Evolutionary conservation across 2,113 vertebrate genomes (phyloP), one percentile per base, ranked within the genome.

Genomic region (Ivindomyrus marchei): DNA sequence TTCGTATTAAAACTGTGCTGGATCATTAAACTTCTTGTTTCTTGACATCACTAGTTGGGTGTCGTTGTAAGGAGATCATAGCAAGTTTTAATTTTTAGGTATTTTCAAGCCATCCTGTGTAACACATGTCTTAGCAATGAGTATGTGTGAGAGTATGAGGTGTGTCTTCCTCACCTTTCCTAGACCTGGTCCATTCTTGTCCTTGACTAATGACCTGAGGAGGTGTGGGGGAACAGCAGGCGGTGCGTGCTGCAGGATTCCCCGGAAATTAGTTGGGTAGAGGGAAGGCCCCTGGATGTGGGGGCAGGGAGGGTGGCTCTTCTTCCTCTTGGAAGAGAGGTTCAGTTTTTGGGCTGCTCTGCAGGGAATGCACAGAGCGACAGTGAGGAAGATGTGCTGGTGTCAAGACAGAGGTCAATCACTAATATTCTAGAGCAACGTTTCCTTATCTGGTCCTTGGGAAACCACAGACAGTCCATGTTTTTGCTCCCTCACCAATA

Each of bases 281-380:
- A 77, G 11, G 10, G 70, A 39, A 36, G 70, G 70, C 27, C 70
- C 70, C 70, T 77, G 70, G 15, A 19, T 39, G 27, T 39, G 70
- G 36, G 70, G 31, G 31, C 31, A 77, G 39, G 70, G 70, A 15
- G 70, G 36, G 27, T 77, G 70, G 31, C 70, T 31, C 70, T 77
- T 77, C 70, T 77, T 77, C 70, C 70, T 77, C 70, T 77, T 77
- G 70, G 70, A 77, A 36, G 70, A 77, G 70, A 77, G 70, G 31
- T 77, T 77, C 0, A 77, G 31, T 39, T 77, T 77, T 39, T 77
- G 70, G 31, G 70, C 70, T 77, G 70, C 70, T 15, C 70, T 77
- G 70, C n/a, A 27, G n/a, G 62, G n/a, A 66, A 27, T 27, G n/a
- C 62, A 66, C 2, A 27, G n/a, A 66, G 8, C 9, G n/a, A 11